Conservation (phyloP, 2,113 vertebrate species). For the Siphamia tubifer region DNA sequence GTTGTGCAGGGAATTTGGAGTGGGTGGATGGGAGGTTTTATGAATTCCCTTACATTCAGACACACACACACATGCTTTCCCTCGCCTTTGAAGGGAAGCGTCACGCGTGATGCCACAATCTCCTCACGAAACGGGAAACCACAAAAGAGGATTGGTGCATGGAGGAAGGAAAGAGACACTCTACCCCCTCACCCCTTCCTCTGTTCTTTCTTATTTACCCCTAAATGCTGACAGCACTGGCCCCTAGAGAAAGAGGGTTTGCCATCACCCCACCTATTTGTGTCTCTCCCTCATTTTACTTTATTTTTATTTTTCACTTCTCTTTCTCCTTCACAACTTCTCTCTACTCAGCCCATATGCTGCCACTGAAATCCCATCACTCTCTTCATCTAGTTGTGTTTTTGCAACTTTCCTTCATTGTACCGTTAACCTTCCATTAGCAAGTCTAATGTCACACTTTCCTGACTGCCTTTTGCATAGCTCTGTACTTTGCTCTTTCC, state of each 20-base stretch:
- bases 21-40: not conserved
- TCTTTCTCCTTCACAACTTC: not conserved
- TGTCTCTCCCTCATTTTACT: not conserved
- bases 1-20: constrained; percentile 6
- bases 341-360: not conserved
- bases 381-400: constrained; percentile 34
- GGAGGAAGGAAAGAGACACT: constrained; percentile 26
- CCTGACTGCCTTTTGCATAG: constrained; percentile 41
- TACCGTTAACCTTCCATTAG: constrained; percentile 66
- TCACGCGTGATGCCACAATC: constrained; percentile 57
- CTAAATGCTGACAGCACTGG: constrained; percentile 19
- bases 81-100: constrained; percentile 46
- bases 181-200: not conserved
- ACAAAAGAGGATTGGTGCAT: constrained; percentile 65
- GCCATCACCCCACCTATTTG: constrained; percentile 4
- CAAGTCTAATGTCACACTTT: constrained; percentile 56
- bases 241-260: constrained; percentile 24
- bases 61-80: constrained; percentile 16
- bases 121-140: constrained; percentile 48
- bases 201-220: not conserved
- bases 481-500: constrained; percentile 59
- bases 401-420: constrained; percentile 35
- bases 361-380: not conserved
- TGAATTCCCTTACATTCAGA: constrained; percentile 40
- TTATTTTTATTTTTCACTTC: not conserved